These are phyloP conservation scores for Sebastolobus alascanus DNA, from an alignment of 2,797 vertebrate genomes.

Conservation along the genomic window DNA sequence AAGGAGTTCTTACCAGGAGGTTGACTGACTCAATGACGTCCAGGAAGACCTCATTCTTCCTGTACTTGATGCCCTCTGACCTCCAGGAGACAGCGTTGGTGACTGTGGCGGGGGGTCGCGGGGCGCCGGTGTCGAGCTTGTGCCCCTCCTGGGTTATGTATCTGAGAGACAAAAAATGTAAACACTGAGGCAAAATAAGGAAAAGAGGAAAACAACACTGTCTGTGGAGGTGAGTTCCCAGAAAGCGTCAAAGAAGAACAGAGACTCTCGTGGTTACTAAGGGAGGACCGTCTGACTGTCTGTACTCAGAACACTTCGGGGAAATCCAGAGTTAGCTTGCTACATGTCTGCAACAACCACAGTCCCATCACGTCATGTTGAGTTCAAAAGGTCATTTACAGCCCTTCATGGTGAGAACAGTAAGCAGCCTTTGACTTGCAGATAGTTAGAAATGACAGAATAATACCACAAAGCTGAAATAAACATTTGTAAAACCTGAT, in stretches of 20 bases:
- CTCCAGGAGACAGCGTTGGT: conserved; percentile 90
- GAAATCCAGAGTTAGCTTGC: conserved; percentile 51
- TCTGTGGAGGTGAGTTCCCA: conserved; percentile 44
- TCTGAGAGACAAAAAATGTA: conserved; percentile 77
- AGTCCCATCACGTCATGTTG: neutral
- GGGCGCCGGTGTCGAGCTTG: conserved; percentile 97
- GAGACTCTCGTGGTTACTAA: conserved; percentile 14
- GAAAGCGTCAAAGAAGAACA: conserved; percentile 56
- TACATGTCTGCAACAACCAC: conserved; percentile 17
- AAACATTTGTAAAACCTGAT: neutral
- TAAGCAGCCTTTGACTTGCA: neutral
- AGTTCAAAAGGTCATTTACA: conserved; percentile 29
- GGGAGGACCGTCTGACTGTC: conserved; percentile 43
- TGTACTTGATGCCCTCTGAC: conserved; percentile 89
- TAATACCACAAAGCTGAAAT: neutral
- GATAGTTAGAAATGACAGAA: neutral
- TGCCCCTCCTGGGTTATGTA: conserved; percentile 99
- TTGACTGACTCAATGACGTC: conserved; percentile 99
- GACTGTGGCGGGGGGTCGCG: conserved; percentile 93
- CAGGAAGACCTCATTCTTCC: conserved; percentile 91
- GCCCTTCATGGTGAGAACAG: neutral
- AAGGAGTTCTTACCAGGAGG: conserved; percentile 90
- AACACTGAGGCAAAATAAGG: conserved; percentile 44
- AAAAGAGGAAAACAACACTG: conserved; percentile 41
- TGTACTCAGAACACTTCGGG: conserved; percentile 24